Base-by-base conservation (phyloP, 2,888 invertebrate species). In the Slavum lentiscoides region DNA sequence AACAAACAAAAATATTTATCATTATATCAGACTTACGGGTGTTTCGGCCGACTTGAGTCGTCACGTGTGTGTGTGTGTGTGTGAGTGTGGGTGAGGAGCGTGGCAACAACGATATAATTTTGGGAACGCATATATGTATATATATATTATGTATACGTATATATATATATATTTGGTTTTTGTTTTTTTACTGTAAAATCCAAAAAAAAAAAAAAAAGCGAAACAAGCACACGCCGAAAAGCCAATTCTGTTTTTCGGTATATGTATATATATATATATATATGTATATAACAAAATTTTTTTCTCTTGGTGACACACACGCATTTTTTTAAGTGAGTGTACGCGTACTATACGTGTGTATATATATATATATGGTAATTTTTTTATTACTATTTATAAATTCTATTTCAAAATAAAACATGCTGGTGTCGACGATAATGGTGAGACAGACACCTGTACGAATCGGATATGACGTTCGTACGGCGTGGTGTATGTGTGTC, bases 11-110 rank as follows among this genome's bases (percentile, higher is more conserved):
- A 68, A 58, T 30, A 69, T 30, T 64, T 37, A 80, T 64, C 23
- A 37, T 30, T 30, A 30, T 80, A 80, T 80, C 43, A 80, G 80
- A 80, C 80, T 80, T 80, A 80, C 80, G 80, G 72, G 80, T 80
- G 15, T 80, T 70, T 80, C 72, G 64, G 80, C 59, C 80, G 80
- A 80, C 72, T 80, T 80, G 72, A 80, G 80, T 80, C 80, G 70
- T 80, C 70, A 39, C 39, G 80, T 66, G 80, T 80, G 72, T 66
- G 80, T 80, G 80, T 30, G 30, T 30, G 80, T 66, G 80, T 80
- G 72, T 66, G 80, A 72, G 80, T 30, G 30, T 30, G 30, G 30
- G 30, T 30, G 30, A 30, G 30, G 30, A 64, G 30, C n/a, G 49
- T 76, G 67, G 67, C 53, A 49, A 49, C 49, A 49, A 49, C 13